Evolutionary conservation across 2,888 invertebrate species (phyloP).

Genomic region (Oligia strigilis): DNA sequence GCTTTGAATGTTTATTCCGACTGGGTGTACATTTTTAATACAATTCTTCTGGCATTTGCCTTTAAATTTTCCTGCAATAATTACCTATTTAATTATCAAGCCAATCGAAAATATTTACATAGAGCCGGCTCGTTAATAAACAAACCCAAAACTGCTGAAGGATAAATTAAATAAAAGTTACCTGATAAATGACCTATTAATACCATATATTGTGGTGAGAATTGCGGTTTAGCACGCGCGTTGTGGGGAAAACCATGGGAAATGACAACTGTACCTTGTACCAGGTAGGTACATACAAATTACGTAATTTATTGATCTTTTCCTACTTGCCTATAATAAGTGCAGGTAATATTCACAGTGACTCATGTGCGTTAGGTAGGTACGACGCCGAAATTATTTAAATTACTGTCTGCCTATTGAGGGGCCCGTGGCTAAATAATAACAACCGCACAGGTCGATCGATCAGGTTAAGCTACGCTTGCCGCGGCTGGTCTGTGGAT

Average conservation of each 20-base stretch:
- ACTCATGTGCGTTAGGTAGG: background rate
- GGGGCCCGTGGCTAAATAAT: too few relatives aligned
- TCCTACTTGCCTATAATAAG: background rate
- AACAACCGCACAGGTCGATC: too few relatives aligned
- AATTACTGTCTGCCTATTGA: background rate
- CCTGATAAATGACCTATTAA: conserved; percentile 18
- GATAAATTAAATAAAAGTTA: conserved; percentile 25
- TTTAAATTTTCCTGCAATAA: background rate
- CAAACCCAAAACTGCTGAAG: conserved; percentile 3
- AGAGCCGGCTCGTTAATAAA: conserved; percentile 20
- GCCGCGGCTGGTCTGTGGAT: too few relatives aligned
- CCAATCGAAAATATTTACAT: conserved; percentile 22
- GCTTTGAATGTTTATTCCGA: background rate
- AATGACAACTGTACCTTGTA: conserved; percentile 17
- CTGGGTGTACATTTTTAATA: background rate
- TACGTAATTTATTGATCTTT: conserved; percentile 28
- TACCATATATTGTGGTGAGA: conserved; percentile 26
- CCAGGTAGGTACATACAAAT: conserved; percentile 33
- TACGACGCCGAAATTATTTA: background rate
- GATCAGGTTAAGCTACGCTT: too few relatives aligned
- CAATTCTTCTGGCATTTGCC: background rate
- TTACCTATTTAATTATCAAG: background rate
- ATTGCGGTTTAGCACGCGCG: conserved; percentile 49
- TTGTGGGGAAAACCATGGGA: conserved; percentile 47
- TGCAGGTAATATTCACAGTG: background rate